Evolutionary conservation across 2,113 vertebrate genomes (phyloP).

Genomic region (Oncorhynchus keta): DNA sequence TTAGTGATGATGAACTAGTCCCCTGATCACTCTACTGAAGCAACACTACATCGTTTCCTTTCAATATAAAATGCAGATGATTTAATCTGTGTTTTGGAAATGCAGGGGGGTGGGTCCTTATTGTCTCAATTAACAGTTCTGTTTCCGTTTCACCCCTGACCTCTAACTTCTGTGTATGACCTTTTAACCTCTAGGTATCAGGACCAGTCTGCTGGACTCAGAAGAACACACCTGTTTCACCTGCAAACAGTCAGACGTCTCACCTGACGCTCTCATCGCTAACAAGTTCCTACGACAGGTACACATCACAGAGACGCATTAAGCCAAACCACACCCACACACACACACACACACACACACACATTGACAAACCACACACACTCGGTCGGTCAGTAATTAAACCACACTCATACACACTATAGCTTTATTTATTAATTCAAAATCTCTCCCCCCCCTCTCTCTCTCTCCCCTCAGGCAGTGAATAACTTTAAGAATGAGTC

Average conservation of each 20-base stretch:
- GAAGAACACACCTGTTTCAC: conserved; percentile 94
- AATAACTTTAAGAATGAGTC: conserved; percentile 99
- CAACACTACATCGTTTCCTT: too few relatives aligned
- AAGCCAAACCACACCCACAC: conserved; percentile 30
- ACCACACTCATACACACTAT: not conserved
- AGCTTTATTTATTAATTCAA: not conserved
- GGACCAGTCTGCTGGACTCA: conserved; percentile 89
- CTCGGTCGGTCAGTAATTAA: not conserved
- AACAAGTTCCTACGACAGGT: conserved; percentile 99
- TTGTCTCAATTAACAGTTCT: too few relatives aligned
- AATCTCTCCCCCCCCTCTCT: too few relatives aligned
- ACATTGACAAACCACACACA: not conserved
- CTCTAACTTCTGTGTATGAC: not conserved
- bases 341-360: not conserved
- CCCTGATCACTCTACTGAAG: too few relatives aligned
- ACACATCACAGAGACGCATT: conserved; percentile 18
- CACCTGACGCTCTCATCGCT: conserved; percentile 93
- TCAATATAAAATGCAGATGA: too few relatives aligned
- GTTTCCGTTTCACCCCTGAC: too few relatives aligned
- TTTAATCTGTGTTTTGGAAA: too few relatives aligned
- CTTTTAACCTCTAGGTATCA: conserved; percentile 79
- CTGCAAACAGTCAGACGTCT: conserved; percentile 95
- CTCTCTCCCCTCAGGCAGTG: conserved; percentile 80
- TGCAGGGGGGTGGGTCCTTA: too few relatives aligned
- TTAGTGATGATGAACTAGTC: too few relatives aligned